These are phyloP conservation scores for Spea hammondii DNA, from an alignment of 2,797 vertebrate genomes.

Conservation along the genomic window DNA sequence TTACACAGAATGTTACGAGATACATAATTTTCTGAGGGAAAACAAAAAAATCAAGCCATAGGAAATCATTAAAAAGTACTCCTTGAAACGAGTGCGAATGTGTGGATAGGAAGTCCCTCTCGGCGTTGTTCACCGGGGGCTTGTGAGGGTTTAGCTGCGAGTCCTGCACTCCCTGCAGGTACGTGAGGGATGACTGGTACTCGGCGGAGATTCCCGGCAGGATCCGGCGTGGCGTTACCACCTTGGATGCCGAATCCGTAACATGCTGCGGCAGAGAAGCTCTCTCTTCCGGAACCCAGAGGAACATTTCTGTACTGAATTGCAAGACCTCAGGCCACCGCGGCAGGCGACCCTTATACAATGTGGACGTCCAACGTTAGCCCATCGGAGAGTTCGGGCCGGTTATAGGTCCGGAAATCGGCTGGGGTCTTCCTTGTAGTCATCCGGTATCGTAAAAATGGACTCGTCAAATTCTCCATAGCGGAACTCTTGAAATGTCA, in stretches of 20 bases:
- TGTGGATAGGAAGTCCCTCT: neutral
- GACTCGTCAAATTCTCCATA: slow-evolving; percentile 88
- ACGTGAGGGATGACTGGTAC: neutral
- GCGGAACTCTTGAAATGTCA: slow-evolving; percentile 98
- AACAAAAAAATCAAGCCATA: neutral
- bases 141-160: neutral
- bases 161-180: neutral
- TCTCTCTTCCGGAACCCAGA: neutral
- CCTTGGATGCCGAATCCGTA: neutral
- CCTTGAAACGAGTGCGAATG: slow-evolving; percentile 53
- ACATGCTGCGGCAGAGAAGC: neutral
- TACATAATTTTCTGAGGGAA: slow-evolving; percentile 62
- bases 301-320: neutral
- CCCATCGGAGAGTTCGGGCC: neutral
- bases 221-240: neutral
- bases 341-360: neutral
- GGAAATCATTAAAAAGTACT: slow-evolving; percentile 44
- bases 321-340: neutral
- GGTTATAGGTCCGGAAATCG: slow-evolving; percentile 94
- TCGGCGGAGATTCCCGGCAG: too few species aligned
- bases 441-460: slow-evolving; percentile 91
- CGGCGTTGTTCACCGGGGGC: too few species aligned
- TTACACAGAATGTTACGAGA: slow-evolving; percentile 64
- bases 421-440: slow-evolving; percentile 97
- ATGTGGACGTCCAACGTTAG: slow-evolving; percentile 25